Base-by-base conservation (phyloP, 2,113 vertebrate species). In the Brienomyrus longianalis region DNA sequence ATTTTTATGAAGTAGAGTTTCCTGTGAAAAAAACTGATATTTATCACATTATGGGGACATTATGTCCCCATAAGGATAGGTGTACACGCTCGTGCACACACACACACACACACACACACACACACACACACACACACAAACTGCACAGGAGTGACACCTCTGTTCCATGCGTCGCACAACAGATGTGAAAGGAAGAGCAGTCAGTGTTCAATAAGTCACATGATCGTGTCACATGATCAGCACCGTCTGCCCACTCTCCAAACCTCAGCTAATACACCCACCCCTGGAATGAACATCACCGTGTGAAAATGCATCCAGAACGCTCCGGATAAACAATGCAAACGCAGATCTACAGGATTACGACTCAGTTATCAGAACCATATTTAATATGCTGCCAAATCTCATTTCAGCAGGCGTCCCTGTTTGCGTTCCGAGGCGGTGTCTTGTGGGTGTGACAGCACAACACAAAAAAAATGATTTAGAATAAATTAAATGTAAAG, bases 401-500 rank as follows among this genome's bases (percentile, higher is more conserved):
- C 52, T 88, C 54, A 62, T 88, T 88, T 62, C 87, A 45, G 56
- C 87, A 45, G n/a, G 56, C 19, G 87, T 48, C 35, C 15, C 56
- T n/a, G 13, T 31, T 52, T 48, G 17, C 0, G 39, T 9, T 23
- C 35, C 59, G 15, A 88, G 17, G 39, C 35, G 0, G 35, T 15
- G 10, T 45, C 87, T 35, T 62, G 39, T 88, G 87, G 56, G 87
- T 35, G 50, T 52, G 85, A 87, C 51, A 54, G 15, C 21, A 21
- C 27, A 10, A 87, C 45, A 48, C 6, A 54, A 54, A 35, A 54
- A 54, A 54, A 54, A 87, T 54, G 48, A 87, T 87, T 87, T 87
- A 87, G 48, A 87, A 87, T 87, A 87, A 87, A 87, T 87, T 87
- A 87, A 87, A 87, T 54, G 83, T 86, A 87, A 87, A 87, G 51